Base-by-base conservation (phyloP, 2,888 invertebrate species). In the Thereva nobilitata region DNA sequence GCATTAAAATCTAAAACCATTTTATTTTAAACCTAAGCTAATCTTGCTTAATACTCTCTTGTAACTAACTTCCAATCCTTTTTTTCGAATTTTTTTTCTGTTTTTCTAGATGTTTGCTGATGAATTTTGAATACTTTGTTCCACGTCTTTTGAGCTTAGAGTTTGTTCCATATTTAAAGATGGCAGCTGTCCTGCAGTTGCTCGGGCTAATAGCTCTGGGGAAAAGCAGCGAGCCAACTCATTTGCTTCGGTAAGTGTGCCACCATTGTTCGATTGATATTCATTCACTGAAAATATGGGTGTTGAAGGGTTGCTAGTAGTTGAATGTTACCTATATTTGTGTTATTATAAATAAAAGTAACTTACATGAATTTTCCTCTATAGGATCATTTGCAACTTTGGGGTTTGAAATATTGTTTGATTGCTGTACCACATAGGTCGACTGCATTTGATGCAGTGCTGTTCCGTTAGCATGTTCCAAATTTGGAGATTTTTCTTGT, bases 151-250 rank as follows among this genome's bases (percentile, higher is more conserved):
- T 67, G 93, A 86, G 67, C 90, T 90, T 71, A 93, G 84, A 69
- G 91, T 90, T 72, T 80, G 80, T 55, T 77, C 78, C 74, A 78
- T 76, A 72, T 80, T 79, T 75, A 89, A 85, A 23, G 88, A 86
- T 37, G 89, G 89, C 72, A 93, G 83, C 82, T 92, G 91, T 72
- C 92, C 92, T 72, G 91, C 91, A 8, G 89, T 87, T 4, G 92
- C 92, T 74, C 89, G 87, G 68, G 92, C 92, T 70, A 92, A 83
- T 63, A 93, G 83, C 79, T 92, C 92, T 0, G 92, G 91, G 34
- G 90, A 90, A 83, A 93, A 93, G 92, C 93, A 93, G 75, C 91
- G 87, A n/a, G 92, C 89, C 71, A 93, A 83, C 81, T 92, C 23
- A 23, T 23, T 23, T 23, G 23, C 23, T 23, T 23, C 23, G 23